Conservation (phyloP, 2,797 vertebrate genomes). For the Galago senegalensis region DNA sequence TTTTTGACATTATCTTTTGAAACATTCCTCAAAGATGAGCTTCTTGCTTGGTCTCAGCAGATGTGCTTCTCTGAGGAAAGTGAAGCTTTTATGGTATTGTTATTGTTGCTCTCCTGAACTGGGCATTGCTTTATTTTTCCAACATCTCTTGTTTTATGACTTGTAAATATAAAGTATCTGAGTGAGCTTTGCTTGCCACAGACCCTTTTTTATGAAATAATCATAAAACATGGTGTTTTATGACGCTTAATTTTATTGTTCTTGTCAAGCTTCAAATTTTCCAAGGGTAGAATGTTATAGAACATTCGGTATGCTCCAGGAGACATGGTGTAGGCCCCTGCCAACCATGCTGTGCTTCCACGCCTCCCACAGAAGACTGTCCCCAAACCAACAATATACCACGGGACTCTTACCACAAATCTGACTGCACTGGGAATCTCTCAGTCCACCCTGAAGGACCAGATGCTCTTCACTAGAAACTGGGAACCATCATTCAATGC, state of each 20-base stretch:
- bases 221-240: neutral
- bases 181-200: conserved; percentile 72
- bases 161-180: conserved; percentile 73
- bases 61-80: conserved; percentile 72
- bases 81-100: conserved; percentile 47
- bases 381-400: neutral
- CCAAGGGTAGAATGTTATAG: neutral
- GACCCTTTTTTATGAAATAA: conserved; percentile 61
- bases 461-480: neutral
- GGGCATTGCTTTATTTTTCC: neutral
- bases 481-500: neutral
- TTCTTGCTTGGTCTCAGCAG: conserved; percentile 61
- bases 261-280: neutral
- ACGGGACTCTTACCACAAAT: fast-evolving
- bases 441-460: neutral
- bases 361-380: neutral
- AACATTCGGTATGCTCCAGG: neutral
- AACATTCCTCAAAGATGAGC: conserved; percentile 82
- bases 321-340: neutral
- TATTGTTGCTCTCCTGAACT: neutral
- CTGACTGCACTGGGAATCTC: too few species aligned
- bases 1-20: conserved; percentile 68
- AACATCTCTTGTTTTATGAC: conserved; percentile 11
- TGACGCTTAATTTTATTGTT: neutral
- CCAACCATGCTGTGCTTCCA: neutral